Base-by-base conservation (phyloP, 2,113 vertebrate genomes). In the Lipophrys pholis region DNA sequence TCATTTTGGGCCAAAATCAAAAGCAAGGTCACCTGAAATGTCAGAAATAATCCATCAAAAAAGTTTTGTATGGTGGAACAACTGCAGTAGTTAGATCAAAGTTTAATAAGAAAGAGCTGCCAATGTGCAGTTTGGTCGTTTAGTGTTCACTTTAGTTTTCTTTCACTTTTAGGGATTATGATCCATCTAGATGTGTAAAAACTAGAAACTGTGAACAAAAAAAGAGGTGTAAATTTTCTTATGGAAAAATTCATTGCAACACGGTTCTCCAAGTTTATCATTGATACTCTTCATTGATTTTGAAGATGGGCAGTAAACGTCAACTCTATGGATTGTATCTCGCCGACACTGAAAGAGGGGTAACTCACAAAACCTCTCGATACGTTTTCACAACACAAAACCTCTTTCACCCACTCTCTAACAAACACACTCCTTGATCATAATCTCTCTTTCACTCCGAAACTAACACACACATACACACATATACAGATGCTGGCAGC, bases 351-450 rank as follows among this genome's bases (percentile, higher is more conserved):
- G 21, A 30, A 30, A 2, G 21, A 30, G 21, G 21, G 21, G 39
- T 54, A 70, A 76, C 64, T 73, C 61, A 82, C 72, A 73, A 60
- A 71, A 74, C 62, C 81, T 69, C 8, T 6, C 66, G 14, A 35
- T 52, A 71, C 75, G 64, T 83, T 82, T 69, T 89, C 64, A 60
- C 69, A 71, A 76, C 84, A 88, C 81, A 91, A 83, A 91, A 80
- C 83, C 81, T 56, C 76, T 81, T 86, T 84, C 83, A 76, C 60
- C 67, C 68, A 54, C 62, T 82, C 76, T 67, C 69, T 52, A 48
- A 75, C 88, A 86, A 89, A 89, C 86, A 87, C 83, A 78, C 52
- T 64, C 54, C 82, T 85, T 46, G 84, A 92, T 90, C 84, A 74
- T 87, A 89, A 89, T 90, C 89, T 90, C 82, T 78, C 81, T 59